Conservation (phyloP, 2,113 vertebrate genomes). For the Columba janthina region DNA sequence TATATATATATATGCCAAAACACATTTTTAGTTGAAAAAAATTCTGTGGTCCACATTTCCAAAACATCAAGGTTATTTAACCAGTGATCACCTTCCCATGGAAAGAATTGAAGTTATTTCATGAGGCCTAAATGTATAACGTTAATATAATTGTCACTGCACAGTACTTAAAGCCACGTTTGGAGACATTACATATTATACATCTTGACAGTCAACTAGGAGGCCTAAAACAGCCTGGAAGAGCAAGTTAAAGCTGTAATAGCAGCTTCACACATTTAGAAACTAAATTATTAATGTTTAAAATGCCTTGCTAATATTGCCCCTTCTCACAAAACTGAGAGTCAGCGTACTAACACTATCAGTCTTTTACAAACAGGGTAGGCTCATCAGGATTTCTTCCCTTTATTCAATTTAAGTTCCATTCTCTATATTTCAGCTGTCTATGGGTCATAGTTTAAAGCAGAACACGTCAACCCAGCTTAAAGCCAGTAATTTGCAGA, state of each 20-base stretch:
- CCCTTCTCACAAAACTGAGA: neutral
- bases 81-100: neutral
- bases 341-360: fast-evolving
- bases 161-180: neutral
- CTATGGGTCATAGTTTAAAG: neutral
- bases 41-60: neutral
- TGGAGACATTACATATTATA: neutral
- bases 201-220: neutral
- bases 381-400: neutral
- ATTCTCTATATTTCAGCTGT: neutral
- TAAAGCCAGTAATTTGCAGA: neutral
- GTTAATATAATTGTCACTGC: neutral
- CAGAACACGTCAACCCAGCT: neutral
- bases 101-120: neutral
- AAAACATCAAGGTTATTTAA: neutral
- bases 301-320: neutral
- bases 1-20: neutral
- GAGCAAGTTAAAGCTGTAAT: fast-evolving
- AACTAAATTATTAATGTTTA: neutral
- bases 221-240: neutral
- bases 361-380: too few species aligned
- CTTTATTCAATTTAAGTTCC: neutral
- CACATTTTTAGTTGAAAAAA: neutral
- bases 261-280: neutral
- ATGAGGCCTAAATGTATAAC: neutral